Evolutionary conservation across 2,888 invertebrate genomes (phyloP), one percentile per base, ranked within the genome.

Genomic region (Phyllotreta striolata): DNA sequence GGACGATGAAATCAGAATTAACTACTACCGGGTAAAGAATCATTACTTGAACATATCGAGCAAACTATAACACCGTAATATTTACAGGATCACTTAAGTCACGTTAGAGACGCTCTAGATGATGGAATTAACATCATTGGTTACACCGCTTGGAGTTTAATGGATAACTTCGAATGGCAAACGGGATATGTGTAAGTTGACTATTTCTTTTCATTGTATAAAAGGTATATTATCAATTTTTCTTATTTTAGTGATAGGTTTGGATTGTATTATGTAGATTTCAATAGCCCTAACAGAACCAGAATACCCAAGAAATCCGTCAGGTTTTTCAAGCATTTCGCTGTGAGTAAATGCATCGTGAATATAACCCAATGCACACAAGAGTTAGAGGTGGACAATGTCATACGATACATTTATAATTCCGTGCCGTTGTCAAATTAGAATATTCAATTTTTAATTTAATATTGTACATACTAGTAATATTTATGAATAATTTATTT

Each of bases 211-310:
- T 38, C 6, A 54, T 2, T 4, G 24, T 4, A 24, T 24, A 24
- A 24, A 3, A 24, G 24, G 24, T 24, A 24, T 24, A 49, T 39
- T 55, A 14, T 85, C n/a, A 35, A 49, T 35, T 83, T 49, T 41
- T 34, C 52, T 47, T 49, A 7, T 84, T 85, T 58, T 78, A 89
- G 89, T 6, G 84, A 85, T 69, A 86, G 84, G 76, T 91, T 89
- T 78, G 92, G 92, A 6, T 71, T 92, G 0, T 88, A 88, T 70
- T 83, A 86, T 72, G 89, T 92, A 0, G 87, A 92, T 76, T 89
- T 89, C 76, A 77, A 81, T 1, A 85, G 85, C 71, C 82, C 85
- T 0, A 81, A 84, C 0, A 85, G 87, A 66, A 83, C 85, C 1
- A 84, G 92, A 69, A 87, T 84, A 0, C 85, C 89, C 0, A 89